Evolutionary conservation across 2,888 invertebrate genomes (phyloP).

Genomic region (Tuta absoluta): DNA sequence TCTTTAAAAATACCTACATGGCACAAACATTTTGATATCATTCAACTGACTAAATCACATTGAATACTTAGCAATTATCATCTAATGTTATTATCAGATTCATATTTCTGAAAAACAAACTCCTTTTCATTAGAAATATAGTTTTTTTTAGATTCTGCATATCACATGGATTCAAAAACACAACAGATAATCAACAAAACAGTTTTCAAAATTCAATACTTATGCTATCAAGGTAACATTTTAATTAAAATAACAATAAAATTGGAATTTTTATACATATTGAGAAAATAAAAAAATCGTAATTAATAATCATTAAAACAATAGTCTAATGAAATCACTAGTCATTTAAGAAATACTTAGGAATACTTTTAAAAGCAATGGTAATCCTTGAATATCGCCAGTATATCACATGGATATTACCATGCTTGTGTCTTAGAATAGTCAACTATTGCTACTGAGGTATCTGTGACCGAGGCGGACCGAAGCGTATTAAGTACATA

Average conservation of each 20-base stretch:
- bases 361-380: conserved; percentile 14
- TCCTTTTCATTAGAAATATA: background rate
- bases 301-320: conserved; percentile 12
- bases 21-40: background rate
- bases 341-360: background rate
- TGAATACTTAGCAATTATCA: too few relatives aligned
- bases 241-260: conserved; percentile 22
- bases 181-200: conserved; percentile 31
- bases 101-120: background rate
- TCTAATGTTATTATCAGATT: too few relatives aligned
- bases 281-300: conserved; percentile 13
- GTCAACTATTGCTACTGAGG: conserved; percentile 8
- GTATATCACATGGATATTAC: conserved; percentile 14
- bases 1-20: background rate
- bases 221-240: conserved; percentile 19
- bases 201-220: conserved; percentile 25
- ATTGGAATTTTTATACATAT: conserved; percentile 7
- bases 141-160: background rate
- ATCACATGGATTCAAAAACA: conserved; percentile 19
- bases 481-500: background rate
- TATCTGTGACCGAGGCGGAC: conserved; percentile 12
- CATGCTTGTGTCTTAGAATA: conserved; percentile 2
- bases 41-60: background rate
- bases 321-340: background rate
- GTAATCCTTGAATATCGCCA: conserved; percentile 14